Evolutionary conservation across 2,113 vertebrate genomes (phyloP).

Genomic region (Suncus etruscus): DNA sequence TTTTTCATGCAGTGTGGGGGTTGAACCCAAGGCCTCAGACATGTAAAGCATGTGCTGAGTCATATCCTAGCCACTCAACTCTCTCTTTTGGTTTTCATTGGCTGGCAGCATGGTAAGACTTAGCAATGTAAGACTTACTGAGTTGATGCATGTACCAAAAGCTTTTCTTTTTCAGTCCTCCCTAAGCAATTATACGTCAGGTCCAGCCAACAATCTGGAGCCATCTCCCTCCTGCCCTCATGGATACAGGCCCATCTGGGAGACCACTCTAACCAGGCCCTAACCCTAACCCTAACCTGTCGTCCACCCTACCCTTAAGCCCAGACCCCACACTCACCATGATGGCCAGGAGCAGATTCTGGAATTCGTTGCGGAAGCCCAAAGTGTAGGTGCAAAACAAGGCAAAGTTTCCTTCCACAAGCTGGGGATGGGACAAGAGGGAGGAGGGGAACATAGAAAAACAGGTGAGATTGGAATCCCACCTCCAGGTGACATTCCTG

Average conservation of each 20-base stretch:
- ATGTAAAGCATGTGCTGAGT: background rate
- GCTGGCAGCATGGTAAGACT: background rate
- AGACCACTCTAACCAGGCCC: background rate
- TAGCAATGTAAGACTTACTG: no score
- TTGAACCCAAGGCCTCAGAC: background rate
- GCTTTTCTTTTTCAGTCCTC: background rate
- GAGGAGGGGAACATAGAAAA: background rate
- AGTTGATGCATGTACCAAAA: background rate
- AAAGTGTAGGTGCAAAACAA: slow-evolving; percentile 96
- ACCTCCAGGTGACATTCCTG: no score
- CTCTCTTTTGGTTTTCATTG: background rate
- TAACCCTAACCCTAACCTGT: background rate
- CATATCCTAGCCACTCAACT: no score
- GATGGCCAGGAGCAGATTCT: slow-evolving; percentile 96
- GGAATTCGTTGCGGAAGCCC: slow-evolving; percentile 93
- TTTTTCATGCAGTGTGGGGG: background rate
- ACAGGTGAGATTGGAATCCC: background rate
- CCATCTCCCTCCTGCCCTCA: background rate
- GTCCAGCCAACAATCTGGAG: background rate
- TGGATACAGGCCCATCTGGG: background rate
- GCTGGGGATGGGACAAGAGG: slow-evolving; percentile 83
- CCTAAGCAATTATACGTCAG: background rate
- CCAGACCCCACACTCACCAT: slow-evolving; percentile 89
- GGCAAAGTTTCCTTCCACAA: slow-evolving; percentile 98
- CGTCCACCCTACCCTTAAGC: no score